Evolutionary conservation across 2,113 vertebrate species (phyloP).

Genomic region (Toxotes jaculatrix): DNA sequence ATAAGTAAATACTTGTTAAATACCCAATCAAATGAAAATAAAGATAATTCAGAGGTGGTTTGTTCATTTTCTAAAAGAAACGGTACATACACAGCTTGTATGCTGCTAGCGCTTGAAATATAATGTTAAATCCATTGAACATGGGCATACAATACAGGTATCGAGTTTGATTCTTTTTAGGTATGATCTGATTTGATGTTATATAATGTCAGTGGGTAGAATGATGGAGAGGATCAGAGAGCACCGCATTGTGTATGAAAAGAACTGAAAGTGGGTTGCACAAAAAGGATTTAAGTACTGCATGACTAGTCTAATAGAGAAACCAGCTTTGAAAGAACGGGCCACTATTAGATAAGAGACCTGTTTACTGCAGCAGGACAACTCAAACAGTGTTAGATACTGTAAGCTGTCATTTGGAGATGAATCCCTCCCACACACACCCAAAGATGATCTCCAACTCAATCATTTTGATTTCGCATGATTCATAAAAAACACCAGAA

Average conservation of each 20-base stretch:
- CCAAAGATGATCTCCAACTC: constrained; percentile 2
- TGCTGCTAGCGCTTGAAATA: background rate
- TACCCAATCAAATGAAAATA: constrained; percentile 43
- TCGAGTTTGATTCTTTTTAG: constrained; percentile 65
- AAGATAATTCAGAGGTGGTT: background rate
- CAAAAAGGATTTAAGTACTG: constrained; percentile 77
- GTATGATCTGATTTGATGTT: constrained; percentile 77
- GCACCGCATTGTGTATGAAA: constrained; percentile 69
- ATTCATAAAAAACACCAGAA: background rate
- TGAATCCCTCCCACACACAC: constrained; percentile 23
- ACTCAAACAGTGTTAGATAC: constrained; percentile 42
- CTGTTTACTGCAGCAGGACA: constrained; percentile 58
- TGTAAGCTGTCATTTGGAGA: constrained; percentile 40
- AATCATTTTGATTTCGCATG: constrained; percentile 2
- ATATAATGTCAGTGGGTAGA: constrained; percentile 79
- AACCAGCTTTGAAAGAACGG: constrained; percentile 64
- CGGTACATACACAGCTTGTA: background rate
- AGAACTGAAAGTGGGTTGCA: constrained; percentile 78
- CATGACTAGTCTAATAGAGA: constrained; percentile 70
- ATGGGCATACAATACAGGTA: constrained; percentile 51
- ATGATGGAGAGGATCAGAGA: constrained; percentile 75
- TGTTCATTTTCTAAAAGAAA: constrained; percentile 21
- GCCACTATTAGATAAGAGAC: constrained; percentile 69
- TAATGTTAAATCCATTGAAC: constrained; percentile 31
- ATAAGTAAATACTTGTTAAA: constrained; percentile 47